Evolutionary conservation across 2,797 vertebrate species (phyloP).

Genomic region (Coregonus sp.): DNA sequence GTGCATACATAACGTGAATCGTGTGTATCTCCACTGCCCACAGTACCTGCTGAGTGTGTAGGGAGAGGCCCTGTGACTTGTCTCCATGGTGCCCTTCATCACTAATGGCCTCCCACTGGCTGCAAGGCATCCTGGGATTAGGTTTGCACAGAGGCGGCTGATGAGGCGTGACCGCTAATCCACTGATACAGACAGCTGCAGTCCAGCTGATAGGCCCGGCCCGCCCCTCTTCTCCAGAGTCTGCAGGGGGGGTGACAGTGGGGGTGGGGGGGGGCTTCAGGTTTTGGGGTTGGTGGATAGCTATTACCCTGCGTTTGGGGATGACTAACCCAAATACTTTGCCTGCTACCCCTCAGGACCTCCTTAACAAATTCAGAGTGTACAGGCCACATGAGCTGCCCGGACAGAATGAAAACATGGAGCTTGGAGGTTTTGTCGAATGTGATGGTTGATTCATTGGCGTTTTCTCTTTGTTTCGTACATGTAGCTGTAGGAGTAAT

Average conservation of each 20-base stretch:
- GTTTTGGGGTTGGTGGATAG: neutral
- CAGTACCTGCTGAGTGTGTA: slow-evolving; percentile 11
- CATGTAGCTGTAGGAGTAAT: neutral
- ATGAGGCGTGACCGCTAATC: slow-evolving; percentile 56
- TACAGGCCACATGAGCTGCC: neutral
- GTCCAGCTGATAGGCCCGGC: slow-evolving; percentile 43
- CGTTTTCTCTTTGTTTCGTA: neutral
- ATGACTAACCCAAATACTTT: neutral
- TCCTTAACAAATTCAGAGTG: neutral
- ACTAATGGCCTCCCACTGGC: slow-evolving; percentile 55
- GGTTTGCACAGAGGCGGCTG: slow-evolving; percentile 39
- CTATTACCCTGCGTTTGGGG: neutral
- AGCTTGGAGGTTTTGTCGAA: neutral
- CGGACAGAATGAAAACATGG: neutral
- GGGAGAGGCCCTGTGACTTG: slow-evolving; percentile 19
- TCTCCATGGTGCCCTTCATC: slow-evolving; percentile 40
- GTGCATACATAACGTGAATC: slow-evolving; percentile 30
- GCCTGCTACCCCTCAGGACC: neutral
- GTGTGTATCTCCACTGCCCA: slow-evolving; percentile 28
- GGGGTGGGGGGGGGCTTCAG: neutral
- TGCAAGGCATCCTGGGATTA: slow-evolving; percentile 59
- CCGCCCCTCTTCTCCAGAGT: slow-evolving; percentile 4
- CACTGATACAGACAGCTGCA: slow-evolving; percentile 52
- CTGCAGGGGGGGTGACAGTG: neutral
- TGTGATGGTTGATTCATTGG: neutral